phyloP scores from a whole-genome alignment of 2,888 invertebrate genomes.

The Seira musarum region DNA sequence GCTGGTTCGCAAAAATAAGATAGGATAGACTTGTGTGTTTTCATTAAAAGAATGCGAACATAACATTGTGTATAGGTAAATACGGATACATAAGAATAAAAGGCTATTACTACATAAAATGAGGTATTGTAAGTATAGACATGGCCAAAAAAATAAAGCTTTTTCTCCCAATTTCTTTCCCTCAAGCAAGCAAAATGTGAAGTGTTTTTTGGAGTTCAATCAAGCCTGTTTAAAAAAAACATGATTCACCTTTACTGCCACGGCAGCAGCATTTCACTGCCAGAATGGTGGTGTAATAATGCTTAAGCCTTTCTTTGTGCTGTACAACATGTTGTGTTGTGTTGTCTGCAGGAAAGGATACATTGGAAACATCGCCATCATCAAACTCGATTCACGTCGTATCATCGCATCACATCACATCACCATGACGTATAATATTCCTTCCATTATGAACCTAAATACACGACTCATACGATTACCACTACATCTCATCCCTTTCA shows the following conservation, averaged over 20 bases:
- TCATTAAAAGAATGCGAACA: no score
- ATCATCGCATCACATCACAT: not conserved
- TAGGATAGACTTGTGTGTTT: no score
- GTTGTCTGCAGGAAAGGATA: not conserved
- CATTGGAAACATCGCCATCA: not conserved
- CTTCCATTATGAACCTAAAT: not conserved
- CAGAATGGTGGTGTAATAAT: not conserved
- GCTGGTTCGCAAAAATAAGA: not conserved
- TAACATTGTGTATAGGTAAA: no score
- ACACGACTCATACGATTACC: constrained; percentile 16
- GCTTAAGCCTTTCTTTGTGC: not conserved
- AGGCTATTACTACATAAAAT: not conserved
- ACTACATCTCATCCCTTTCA: constrained; percentile 30
- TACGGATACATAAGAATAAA: no score
- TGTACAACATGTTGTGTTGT: not conserved
- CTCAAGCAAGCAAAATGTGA: not conserved
- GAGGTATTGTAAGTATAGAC: not conserved
- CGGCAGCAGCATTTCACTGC: not conserved
- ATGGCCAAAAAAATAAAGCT: not conserved
- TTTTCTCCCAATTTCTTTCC: not conserved
- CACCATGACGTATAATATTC: not conserved
- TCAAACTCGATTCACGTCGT: not conserved
- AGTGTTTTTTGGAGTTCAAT: not conserved
- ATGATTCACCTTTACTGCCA: not conserved
- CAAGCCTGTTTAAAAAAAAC: not conserved